Percentiles rank a stretch among this genome's conserved stretches.
phyloP scores from a whole-genome alignment of 2,113 vertebrate genomes.

The Pterocles gutturalis region DNA sequence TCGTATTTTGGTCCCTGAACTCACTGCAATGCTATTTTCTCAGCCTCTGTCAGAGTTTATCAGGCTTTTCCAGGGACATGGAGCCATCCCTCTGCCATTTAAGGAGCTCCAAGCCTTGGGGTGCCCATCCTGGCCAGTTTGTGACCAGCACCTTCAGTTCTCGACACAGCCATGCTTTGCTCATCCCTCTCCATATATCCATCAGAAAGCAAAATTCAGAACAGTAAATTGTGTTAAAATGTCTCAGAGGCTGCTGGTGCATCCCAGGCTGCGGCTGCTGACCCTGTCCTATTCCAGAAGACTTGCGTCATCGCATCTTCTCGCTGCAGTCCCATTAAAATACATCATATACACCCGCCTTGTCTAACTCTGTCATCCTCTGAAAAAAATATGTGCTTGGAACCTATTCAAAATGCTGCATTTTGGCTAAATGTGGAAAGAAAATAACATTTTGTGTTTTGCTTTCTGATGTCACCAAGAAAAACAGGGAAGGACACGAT shows the following conservation, averaged over 20 bases:
- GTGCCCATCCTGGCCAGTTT: neutral
- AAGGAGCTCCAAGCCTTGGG: neutral
- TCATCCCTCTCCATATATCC: neutral
- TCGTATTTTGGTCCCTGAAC: neutral
- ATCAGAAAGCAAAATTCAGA: neutral
- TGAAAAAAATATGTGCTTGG: neutral
- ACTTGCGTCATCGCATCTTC: rapidly evolving
- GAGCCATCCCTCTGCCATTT: neutral
- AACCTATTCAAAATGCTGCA: neutral
- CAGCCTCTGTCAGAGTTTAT: neutral
- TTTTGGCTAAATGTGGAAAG: neutral
- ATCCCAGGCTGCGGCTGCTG: neutral
- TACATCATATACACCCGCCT: too few species aligned
- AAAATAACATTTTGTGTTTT: neutral
- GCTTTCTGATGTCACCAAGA: neutral
- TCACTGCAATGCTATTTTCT: neutral
- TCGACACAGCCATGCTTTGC: neutral
- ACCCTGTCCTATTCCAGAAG: neutral
- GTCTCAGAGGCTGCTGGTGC: neutral
- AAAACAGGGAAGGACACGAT: neutral
- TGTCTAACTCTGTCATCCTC: neutral
- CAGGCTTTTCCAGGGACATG: neutral
- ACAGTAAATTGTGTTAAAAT: neutral
- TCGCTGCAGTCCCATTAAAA: neutral
- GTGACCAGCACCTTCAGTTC: neutral